These are phyloP conservation scores for Poeciliopsis gracilis DNA, from an alignment of 2,797 vertebrate species.

Conservation along the genomic window DNA sequence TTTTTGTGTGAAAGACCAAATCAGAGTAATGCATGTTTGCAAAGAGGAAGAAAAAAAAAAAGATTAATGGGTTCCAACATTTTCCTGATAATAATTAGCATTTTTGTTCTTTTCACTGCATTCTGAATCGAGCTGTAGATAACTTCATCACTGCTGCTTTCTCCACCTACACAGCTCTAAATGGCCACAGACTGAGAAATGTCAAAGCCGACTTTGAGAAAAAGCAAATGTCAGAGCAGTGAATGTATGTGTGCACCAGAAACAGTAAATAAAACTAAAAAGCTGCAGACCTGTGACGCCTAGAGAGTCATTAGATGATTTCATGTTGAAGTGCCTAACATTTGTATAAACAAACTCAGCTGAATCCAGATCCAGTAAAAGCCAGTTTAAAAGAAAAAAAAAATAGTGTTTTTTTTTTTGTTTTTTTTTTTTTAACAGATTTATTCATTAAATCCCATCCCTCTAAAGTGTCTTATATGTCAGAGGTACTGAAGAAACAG, in stretches of 20 bases:
- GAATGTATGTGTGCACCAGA: slow-evolving; percentile 7
- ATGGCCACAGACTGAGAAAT: slow-evolving; percentile 10
- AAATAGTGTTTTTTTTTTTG: too few relatives aligned
- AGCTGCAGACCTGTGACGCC: not conserved
- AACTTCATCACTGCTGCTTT: slow-evolving; percentile 4
- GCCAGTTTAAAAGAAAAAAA: slow-evolving; percentile 2
- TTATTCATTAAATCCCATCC: not conserved
- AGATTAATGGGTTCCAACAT: not conserved
- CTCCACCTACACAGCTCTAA: slow-evolving; percentile 2
- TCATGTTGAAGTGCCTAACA: not conserved
- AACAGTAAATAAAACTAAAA: not conserved
- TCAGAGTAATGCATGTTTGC: not conserved
- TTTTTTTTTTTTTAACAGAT: not conserved
- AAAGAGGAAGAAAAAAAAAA: not conserved
- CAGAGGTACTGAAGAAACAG: slow-evolving; percentile 3
- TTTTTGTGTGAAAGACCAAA: not conserved
- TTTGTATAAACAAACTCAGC: slow-evolving; percentile 1
- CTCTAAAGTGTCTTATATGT: slow-evolving; percentile 1
- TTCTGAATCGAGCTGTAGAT: not conserved
- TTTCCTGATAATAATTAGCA: not conserved
- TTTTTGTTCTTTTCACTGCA: not conserved
- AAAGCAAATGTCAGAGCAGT: slow-evolving; percentile 3
- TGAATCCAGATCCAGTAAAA: not conserved
- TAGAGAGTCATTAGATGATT: not conserved
- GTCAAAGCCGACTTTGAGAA: slow-evolving; percentile 3